Base-by-base conservation (phyloP, 2,113 vertebrate genomes). In the Narcine bancroftii region DNA sequence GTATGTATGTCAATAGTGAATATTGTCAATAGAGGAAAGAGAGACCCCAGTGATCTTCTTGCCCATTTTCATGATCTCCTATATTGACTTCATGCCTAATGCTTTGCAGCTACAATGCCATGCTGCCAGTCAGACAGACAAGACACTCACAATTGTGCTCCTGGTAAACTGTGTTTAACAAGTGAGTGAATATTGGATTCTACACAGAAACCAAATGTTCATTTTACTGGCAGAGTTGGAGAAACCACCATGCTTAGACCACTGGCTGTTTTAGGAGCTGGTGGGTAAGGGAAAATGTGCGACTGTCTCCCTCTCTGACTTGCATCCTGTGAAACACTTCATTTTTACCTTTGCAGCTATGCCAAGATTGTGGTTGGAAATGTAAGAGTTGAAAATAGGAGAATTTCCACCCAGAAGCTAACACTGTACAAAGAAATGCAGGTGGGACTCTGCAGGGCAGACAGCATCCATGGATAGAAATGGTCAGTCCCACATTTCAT, bases 201-300 rank as follows among this genome's bases (percentile, higher is more conserved):
- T 56, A 33, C 60, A 65, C 56, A 21, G 33, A 65, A 89, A 60
- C 60, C 85, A 10, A 19, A 39, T 42, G 60, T 89, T 65, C 60
- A 42, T 42, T 65, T 65, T 89, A 53, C 85, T 89, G 85, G 56
- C 56, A 63, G 53, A 9, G 36, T 4, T 60, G 1, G n/a, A 83
- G 56, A 85, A 89, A 39, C 83, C 56, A 65, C n/a, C 83, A 63
- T 89, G 56, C 39, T 89, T 60, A 89, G 56, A 65, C 83, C 63
- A 39, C 83, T 65, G 56, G 29, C 36, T 60, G 60, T 65, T 89
- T 63, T 89, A 63, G 85, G 85, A 83, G 47, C 79, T 29, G 24
- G 26, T 83, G 79, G 79, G 79, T 33, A 53, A 47, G 10, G 47
- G 47, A 53, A 83, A 56, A 83, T 53, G 47, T 83, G 15, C 53